Percentiles rank a stretch among this genome's conserved stretches.
Conservation (phyloP, 2,113 vertebrate species). For the Oxyura jamaicensis region DNA sequence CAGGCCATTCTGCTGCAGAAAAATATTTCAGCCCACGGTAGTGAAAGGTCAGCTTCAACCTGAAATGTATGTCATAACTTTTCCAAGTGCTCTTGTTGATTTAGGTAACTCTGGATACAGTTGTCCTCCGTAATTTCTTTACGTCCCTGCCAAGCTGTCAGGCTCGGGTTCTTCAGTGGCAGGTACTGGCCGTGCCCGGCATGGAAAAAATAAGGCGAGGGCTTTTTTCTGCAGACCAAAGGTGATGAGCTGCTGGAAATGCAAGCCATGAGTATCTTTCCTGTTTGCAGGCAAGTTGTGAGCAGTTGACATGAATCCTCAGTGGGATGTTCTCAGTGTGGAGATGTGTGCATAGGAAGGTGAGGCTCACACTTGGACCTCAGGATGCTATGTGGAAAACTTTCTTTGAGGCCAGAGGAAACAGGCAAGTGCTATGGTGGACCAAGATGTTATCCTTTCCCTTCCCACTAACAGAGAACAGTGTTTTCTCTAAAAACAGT, state of each 20-base stretch:
- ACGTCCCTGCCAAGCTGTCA: background rate
- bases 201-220: background rate
- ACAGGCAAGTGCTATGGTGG: background rate
- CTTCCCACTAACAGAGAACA: background rate
- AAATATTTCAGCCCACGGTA: background rate
- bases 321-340: background rate
- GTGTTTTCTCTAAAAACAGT: background rate
- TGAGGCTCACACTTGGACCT: background rate
- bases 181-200: accelerated
- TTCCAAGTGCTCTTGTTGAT: background rate
- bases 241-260: background rate
- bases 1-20: background rate
- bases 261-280: background rate
- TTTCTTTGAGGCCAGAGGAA: background rate
- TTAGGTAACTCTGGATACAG: background rate
- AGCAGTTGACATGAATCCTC: background rate
- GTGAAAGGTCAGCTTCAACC: slow-evolving; percentile 12
- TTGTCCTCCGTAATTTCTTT: background rate
- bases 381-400: background rate
- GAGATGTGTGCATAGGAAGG: background rate
- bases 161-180: background rate
- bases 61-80: background rate
- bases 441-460: background rate
- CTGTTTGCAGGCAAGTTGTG: background rate
- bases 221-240: background rate